Base-by-base conservation (phyloP, 2,797 vertebrate species). In the Ambastaia sidthimunki region DNA sequence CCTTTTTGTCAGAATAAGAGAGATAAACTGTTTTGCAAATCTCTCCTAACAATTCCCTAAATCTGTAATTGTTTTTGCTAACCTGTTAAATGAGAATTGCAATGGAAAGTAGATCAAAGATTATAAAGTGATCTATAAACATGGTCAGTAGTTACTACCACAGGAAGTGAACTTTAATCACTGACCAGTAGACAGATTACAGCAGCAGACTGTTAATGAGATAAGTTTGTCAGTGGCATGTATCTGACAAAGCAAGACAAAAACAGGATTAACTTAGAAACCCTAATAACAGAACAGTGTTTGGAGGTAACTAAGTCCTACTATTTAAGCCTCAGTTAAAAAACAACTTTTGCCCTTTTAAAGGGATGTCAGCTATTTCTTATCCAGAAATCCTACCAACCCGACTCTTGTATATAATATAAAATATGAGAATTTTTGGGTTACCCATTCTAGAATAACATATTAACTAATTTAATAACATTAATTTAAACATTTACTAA, bases 1-100 rank as follows among this genome's bases (percentile, higher is more conserved):
- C 28, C 74, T 71, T 79, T 82, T 76, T 31, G 44, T 76, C 79
- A 78, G 50, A 78, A 70, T 78, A 71, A 50, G 41, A 7, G 55
- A 18, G 54, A 25, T 71, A 15, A 48, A 59, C 59, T 62, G 59
- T 15, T 62, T 62, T 62, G 59, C 73, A 55, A 76, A 76, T 55
- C 44, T 19, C 57, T 59, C 11, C 4, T 67, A 57, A 68, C 63
- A 63, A 63, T 63, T 31, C 60, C 28, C 16, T 3, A 34, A 69
- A 34, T 47, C 65, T 12, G 34, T 2, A 41, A 69, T 59, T 76
- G 74, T 68, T 69, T 76, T 68, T 31, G 63, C 52, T 25, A 21
- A 68, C 50, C 1, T 31, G 7, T 4, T 23, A 7, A 47, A 76
- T 68, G 65, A 15, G 74, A 76, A 76, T 57, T 47, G 52, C 54